Conservation (phyloP, 2,113 vertebrate species). For the Antigone vipio region DNA sequence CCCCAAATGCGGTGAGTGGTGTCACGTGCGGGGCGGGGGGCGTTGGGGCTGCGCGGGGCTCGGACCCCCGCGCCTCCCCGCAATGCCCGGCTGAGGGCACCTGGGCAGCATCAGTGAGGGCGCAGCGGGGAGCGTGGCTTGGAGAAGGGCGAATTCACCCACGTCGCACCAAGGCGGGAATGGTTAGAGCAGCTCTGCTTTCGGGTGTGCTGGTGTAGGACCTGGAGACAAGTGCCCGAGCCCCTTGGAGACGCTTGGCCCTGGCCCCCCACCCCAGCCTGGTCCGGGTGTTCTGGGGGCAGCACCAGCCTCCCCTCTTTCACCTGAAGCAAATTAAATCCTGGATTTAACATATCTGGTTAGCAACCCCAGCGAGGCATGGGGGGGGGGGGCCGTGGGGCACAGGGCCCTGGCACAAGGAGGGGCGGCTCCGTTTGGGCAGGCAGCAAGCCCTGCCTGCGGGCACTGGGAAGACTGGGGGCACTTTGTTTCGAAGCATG, state of each 20-base stretch:
- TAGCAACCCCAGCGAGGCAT: rapidly evolving
- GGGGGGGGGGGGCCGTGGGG: neutral
- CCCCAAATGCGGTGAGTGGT: constrained; percentile 61
- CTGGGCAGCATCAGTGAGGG: neutral
- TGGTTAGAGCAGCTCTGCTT: neutral
- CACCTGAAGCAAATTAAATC: neutral
- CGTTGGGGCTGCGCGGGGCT: neutral
- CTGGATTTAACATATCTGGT: neutral
- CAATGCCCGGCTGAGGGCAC: neutral
- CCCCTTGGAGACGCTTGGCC: rapidly evolving
- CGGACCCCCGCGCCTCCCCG: rapidly evolving
- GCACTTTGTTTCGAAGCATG: neutral
- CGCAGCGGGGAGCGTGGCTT: neutral
- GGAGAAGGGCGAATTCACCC: neutral
- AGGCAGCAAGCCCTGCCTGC: neutral
- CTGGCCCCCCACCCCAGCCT: neutral
- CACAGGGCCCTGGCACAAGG: rapidly evolving
- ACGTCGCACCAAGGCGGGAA: rapidly evolving
- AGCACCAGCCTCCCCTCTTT: neutral
- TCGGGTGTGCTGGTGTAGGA: rapidly evolving
- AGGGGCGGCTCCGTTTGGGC: neutral
- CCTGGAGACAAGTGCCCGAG: neutral
- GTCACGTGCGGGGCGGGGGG: neutral
- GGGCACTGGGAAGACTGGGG: neutral
- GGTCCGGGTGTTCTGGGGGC: rapidly evolving